These are phyloP conservation scores for Syrista parreyssii DNA, from an alignment of 2,888 invertebrate species.

Conservation along the genomic window DNA sequence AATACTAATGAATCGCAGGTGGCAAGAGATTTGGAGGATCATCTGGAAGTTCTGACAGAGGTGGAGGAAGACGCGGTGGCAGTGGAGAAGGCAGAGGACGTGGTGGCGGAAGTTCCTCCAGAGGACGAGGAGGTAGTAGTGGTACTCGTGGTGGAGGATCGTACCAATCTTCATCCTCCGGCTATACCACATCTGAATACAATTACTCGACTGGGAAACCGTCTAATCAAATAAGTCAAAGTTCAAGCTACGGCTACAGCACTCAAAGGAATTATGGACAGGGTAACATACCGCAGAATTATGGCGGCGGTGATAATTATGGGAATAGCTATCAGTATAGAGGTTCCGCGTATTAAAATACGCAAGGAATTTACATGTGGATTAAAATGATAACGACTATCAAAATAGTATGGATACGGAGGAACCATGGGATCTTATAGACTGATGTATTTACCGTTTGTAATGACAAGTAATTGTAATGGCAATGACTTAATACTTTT, in stretches of 20 bases:
- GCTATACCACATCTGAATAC: slow-evolving; percentile 48
- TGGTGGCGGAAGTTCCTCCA: slow-evolving; percentile 33
- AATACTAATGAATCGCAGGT: slow-evolving; percentile 25
- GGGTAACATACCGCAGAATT: slow-evolving; percentile 39
- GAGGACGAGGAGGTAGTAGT: slow-evolving; percentile 36
- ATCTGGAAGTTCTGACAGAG: slow-evolving; percentile 29
- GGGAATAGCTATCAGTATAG: slow-evolving; percentile 50
- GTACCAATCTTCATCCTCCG: slow-evolving; percentile 42
- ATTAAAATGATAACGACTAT: not conserved
- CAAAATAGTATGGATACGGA: not conserved
- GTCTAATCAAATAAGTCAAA: slow-evolving; percentile 34
- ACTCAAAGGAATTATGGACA: slow-evolving; percentile 47
- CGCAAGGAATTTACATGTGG: not conserved
- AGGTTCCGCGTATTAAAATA: slow-evolving; percentile 43
- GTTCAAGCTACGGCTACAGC: slow-evolving; percentile 46
- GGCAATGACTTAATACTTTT: slow-evolving; percentile 11
- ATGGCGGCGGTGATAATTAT: slow-evolving; percentile 46
- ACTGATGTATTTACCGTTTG: not conserved
- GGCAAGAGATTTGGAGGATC: slow-evolving; percentile 44
- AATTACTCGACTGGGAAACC: slow-evolving; percentile 43
- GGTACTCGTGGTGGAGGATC: slow-evolving; percentile 38
- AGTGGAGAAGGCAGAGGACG: slow-evolving; percentile 26
- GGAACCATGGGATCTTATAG: not conserved
- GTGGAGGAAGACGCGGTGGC: slow-evolving; percentile 22
- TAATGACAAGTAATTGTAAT: not conserved